Conservation (phyloP, 2,888 invertebrate species). For the Sicus ferrugineus region DNA sequence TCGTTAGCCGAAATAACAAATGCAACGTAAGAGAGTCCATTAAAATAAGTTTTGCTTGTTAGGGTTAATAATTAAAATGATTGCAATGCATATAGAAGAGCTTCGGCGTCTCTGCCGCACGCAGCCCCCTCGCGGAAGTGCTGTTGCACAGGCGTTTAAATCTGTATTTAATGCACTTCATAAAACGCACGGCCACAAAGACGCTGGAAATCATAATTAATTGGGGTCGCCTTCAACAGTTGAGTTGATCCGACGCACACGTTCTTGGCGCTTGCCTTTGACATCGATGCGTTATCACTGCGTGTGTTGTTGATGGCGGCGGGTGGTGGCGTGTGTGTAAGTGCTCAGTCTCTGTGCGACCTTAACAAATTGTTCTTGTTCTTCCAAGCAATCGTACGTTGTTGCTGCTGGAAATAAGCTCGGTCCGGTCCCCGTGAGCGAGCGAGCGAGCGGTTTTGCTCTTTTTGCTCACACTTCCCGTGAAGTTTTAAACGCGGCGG, state of each 20-base stretch:
- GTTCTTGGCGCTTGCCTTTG: slow-evolving; percentile 5
- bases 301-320: background rate
- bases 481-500: slow-evolving; percentile 1
- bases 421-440: too few relatives aligned
- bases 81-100: too few relatives aligned
- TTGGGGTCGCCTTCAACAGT: slow-evolving; percentile 5
- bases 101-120: too few relatives aligned
- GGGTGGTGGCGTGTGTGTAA: background rate
- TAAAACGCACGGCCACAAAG: slow-evolving; percentile 9
- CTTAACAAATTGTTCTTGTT: slow-evolving; percentile 11
- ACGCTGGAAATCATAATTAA: background rate
- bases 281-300: slow-evolving; percentile 17
- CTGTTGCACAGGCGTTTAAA: slow-evolving; percentile 44
- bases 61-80: too few relatives aligned
- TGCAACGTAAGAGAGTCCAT: too few relatives aligned
- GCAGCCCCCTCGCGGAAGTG: slow-evolving; percentile 6
- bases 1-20: too few relatives aligned
- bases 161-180: slow-evolving; percentile 44
- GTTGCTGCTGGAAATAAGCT: background rate
- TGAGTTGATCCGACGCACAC: background rate
- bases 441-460: slow-evolving; percentile 13
- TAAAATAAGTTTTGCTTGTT: too few relatives aligned
- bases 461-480: slow-evolving; percentile 4
- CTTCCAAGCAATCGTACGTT: background rate
- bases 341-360: background rate